A percentile compares a stretch with the other conserved stretches of the same genome.
Conservation (phyloP, 2,113 vertebrate species). For the Panurus biarmicus region DNA sequence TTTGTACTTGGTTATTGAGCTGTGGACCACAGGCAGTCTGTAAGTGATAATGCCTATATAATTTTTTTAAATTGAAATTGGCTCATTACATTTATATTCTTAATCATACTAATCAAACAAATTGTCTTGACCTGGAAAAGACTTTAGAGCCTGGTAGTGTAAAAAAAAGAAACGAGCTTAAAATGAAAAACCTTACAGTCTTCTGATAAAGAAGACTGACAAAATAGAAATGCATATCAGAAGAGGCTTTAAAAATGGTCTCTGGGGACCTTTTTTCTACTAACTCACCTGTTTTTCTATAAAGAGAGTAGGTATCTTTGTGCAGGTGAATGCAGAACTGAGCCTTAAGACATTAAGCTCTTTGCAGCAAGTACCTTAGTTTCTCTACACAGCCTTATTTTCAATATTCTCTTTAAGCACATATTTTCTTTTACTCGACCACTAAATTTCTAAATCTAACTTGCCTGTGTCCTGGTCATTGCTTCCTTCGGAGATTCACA, state of each 20-base stretch:
- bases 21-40: neutral
- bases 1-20: neutral
- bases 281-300: neutral
- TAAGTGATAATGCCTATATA: neutral
- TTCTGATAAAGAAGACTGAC: neutral
- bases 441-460: neutral
- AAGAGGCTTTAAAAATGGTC: neutral
- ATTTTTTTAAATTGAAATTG: neutral
- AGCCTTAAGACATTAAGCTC: neutral
- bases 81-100: neutral
- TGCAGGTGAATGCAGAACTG: neutral
- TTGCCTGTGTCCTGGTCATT: neutral
- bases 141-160: neutral
- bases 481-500: neutral
- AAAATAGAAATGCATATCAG: neutral
- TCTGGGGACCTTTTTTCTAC: neutral
- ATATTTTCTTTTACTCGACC: neutral
- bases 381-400: neutral
- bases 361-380: neutral
- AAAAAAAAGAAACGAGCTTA: neutral
- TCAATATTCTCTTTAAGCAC: neutral
- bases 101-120: neutral
- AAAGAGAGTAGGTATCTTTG: neutral
- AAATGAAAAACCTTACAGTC: neutral
- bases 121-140: neutral